Percentiles rank a stretch among this genome's conserved stretches.
These are phyloP conservation scores for Eidolon dupreanum DNA, from an alignment of 2,797 vertebrate species.

Conservation along the genomic window DNA sequence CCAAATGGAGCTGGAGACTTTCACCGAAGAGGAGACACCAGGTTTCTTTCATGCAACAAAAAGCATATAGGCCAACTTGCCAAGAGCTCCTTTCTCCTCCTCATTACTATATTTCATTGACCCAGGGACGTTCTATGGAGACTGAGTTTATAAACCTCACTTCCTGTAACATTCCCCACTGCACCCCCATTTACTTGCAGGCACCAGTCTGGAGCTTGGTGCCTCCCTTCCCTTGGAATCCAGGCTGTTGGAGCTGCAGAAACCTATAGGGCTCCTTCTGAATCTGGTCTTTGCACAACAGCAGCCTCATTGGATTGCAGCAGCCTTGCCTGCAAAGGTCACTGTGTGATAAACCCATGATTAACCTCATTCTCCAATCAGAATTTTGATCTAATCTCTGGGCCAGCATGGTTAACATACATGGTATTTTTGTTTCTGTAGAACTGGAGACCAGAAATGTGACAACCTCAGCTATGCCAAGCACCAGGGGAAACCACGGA, in stretches of 20 bases:
- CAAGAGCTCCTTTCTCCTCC: slow-evolving; percentile 16
- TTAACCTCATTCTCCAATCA: slow-evolving; percentile 70
- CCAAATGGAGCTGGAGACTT: not conserved
- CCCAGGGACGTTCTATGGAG: not conserved
- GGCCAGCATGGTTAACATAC: slow-evolving; percentile 23
- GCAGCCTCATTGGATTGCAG: slow-evolving; percentile 36
- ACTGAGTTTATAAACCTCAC: not conserved
- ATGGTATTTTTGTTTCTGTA: slow-evolving; percentile 65
- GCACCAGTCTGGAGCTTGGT: not conserved
- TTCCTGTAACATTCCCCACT: not conserved
- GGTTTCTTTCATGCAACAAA: not conserved
- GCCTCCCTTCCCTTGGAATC: slow-evolving; percentile 40
- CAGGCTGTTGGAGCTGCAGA: not conserved
- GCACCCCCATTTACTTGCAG: slow-evolving; percentile 3
- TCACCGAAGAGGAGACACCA: not conserved
- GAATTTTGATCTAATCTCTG: slow-evolving; percentile 72
- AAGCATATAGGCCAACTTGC: not conserved
- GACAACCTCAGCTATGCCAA: slow-evolving; percentile 36
- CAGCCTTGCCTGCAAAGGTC: slow-evolving; percentile 52
- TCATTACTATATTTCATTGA: not conserved
- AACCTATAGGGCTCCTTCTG: not conserved
- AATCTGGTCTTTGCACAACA: slow-evolving; percentile 23
- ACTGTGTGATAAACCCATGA: slow-evolving; percentile 59
- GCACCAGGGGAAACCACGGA: slow-evolving; percentile 55
- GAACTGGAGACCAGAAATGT: slow-evolving; percentile 59